Conservation (phyloP, 1,140 invertebrate species). For the Diabrotica undecimpunctata region DNA sequence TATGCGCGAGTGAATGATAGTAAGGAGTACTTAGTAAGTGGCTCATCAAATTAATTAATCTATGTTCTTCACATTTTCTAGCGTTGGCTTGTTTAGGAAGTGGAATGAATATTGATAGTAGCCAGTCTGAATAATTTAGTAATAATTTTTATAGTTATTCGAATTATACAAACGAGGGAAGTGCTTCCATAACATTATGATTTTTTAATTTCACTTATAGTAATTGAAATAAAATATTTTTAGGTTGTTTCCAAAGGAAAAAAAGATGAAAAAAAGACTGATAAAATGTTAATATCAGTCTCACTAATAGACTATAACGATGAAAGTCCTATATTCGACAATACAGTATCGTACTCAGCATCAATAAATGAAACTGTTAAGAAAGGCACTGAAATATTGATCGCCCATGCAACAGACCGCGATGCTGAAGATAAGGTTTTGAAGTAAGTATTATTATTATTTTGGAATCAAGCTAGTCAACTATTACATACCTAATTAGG, state of each 20-base stretch:
- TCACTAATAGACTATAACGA: conserved; percentile 57
- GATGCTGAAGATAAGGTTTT: conserved; percentile 54
- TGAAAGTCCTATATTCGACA: conserved; percentile 53
- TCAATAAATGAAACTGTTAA: conserved; percentile 51
- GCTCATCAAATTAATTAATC: no score
- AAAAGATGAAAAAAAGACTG: conserved; percentile 39
- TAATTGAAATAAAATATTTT: conserved; percentile 7
- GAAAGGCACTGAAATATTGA: conserved; percentile 45
- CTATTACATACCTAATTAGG: no score
- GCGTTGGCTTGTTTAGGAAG: no score
- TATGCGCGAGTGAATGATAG: no score
- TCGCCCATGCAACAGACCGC: conserved; percentile 49
- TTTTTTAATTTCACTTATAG: neutral
- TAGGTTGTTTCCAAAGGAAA: conserved; percentile 52
- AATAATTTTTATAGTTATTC: no score
- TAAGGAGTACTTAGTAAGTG: no score
- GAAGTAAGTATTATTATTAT: conserved; percentile 47
- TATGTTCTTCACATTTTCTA: no score
- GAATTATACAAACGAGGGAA: no score
- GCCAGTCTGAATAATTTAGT: no score
- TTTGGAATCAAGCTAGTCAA: no score
- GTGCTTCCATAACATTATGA: no score
- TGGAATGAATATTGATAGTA: no score
- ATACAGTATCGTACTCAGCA: conserved; percentile 37
- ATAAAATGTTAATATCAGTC: conserved; percentile 48